Conservation (phyloP, 2,113 vertebrate species). For the Phyllopteryx taeniolatus region DNA sequence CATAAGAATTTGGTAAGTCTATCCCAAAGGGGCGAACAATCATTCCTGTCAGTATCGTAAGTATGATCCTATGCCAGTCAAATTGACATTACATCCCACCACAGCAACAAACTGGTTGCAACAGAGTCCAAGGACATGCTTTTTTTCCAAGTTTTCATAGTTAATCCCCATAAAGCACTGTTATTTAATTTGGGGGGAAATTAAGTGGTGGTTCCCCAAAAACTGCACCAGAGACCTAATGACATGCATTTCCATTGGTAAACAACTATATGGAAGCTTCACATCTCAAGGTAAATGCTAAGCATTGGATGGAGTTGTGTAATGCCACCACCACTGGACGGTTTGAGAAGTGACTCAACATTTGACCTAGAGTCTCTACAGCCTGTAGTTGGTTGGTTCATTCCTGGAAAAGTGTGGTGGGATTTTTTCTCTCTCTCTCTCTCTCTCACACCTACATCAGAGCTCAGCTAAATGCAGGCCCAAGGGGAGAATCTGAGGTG, state of each 20-base stretch:
- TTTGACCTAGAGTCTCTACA: conserved; percentile 53
- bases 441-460: conserved; percentile 26
- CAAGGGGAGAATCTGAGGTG: conserved; percentile 54
- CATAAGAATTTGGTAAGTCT: background rate
- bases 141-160: too few species aligned
- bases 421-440: background rate
- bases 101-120: background rate
- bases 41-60: background rate
- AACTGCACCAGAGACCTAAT: background rate
- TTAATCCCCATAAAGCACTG: too few species aligned
- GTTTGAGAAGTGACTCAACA: conserved; percentile 46
- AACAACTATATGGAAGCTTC: background rate
- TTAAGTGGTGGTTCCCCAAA: conserved; percentile 46
- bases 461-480: conserved; percentile 42
- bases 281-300: background rate
- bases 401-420: conserved; percentile 20
- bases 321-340: background rate
- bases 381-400: conserved; percentile 49
- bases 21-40: background rate
- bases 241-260: background rate
- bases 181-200: too few species aligned
- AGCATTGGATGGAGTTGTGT: background rate
- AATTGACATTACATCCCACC: background rate
- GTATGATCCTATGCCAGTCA: background rate
- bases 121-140: background rate